These are phyloP conservation scores for Drosophila lini DNA, from an alignment of 1,140 invertebrate species.

Conservation along the genomic window DNA sequence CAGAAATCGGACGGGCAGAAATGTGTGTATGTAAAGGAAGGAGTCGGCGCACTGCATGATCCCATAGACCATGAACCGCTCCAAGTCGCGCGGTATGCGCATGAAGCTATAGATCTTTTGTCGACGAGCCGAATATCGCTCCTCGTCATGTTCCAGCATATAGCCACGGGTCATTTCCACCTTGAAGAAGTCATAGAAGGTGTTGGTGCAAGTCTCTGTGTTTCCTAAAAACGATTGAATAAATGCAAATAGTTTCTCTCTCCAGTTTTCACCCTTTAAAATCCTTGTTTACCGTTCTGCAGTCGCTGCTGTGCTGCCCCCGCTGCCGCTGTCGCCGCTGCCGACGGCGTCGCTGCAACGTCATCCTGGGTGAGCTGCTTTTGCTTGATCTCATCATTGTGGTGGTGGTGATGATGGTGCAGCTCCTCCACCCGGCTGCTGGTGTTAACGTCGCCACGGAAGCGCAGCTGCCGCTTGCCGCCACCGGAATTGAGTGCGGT, in stretches of 20 bases:
- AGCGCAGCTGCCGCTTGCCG: conserved; percentile 62
- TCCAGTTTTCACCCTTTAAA: too few relatives aligned
- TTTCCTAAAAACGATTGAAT: not conserved
- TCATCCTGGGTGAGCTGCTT: conserved; percentile 56
- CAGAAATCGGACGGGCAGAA: conserved; percentile 96
- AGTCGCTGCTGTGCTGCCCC: conserved; percentile 26
- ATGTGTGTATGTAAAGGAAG: conserved; percentile 98
- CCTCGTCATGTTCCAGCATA: conserved; percentile 96
- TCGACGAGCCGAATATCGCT: conserved; percentile 95
- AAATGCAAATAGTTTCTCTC: not conserved
- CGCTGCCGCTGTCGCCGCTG: conserved; percentile 1
- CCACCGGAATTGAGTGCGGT: conserved; percentile 37
- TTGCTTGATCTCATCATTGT: conserved; percentile 46
- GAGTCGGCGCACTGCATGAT: conserved; percentile 99
- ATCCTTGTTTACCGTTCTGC: conserved; percentile 41
- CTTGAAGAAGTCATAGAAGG: conserved; percentile 89
- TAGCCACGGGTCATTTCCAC: conserved; percentile 96
- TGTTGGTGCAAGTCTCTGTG: conserved; percentile 41
- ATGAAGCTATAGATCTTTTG: conserved; percentile 99
- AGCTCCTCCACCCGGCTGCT: conserved; percentile 60
- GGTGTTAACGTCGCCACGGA: conserved; percentile 55
- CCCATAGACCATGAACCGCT: conserved; percentile 98
- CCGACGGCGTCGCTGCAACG: conserved; percentile 50
- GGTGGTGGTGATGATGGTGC: conserved; percentile 23
- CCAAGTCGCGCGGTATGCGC: conserved; percentile 96